Evolutionary conservation across 2,113 vertebrate genomes (phyloP).

Genomic region (Nesogale talazaci): DNA sequence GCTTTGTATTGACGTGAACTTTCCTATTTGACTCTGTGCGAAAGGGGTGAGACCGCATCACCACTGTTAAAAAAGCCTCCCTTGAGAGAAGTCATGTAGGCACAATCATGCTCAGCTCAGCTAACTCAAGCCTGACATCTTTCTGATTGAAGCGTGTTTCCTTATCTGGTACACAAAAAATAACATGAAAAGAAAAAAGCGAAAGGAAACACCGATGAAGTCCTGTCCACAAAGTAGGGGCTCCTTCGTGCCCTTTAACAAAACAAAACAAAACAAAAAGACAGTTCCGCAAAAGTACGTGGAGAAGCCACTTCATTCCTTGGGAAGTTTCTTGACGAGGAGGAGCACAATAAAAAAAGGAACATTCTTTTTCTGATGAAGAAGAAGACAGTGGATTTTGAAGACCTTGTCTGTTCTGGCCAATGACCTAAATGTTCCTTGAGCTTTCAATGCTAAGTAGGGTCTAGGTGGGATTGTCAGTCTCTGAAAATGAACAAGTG

Average conservation of each 20-base stretch:
- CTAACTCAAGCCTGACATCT: background rate
- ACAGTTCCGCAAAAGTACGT: background rate
- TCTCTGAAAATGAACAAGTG: slow-evolving; percentile 71
- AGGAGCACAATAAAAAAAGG: background rate
- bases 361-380: background rate
- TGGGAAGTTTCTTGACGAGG: background rate
- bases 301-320: background rate
- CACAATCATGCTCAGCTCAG: slow-evolving; percentile 16
- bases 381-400: background rate
- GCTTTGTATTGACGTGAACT: background rate
- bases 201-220: background rate
- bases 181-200: slow-evolving; percentile 1
- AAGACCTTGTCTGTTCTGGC: background rate
- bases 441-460: slow-evolving; percentile 7
- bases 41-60: background rate
- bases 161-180: slow-evolving; percentile 34
- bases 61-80: background rate
- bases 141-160: slow-evolving; percentile 5
- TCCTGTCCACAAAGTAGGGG: background rate
- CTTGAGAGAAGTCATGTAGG: background rate
- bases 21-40: background rate
- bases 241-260: too few relatives aligned
- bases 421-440: background rate
- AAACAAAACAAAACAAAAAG: background rate
- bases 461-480: slow-evolving; percentile 23